A percentile compares a stretch with the other conserved stretches of the same genome.
phyloP scores from a whole-genome alignment of 2,797 vertebrate genomes.

The Mionectes olivaceus region DNA sequence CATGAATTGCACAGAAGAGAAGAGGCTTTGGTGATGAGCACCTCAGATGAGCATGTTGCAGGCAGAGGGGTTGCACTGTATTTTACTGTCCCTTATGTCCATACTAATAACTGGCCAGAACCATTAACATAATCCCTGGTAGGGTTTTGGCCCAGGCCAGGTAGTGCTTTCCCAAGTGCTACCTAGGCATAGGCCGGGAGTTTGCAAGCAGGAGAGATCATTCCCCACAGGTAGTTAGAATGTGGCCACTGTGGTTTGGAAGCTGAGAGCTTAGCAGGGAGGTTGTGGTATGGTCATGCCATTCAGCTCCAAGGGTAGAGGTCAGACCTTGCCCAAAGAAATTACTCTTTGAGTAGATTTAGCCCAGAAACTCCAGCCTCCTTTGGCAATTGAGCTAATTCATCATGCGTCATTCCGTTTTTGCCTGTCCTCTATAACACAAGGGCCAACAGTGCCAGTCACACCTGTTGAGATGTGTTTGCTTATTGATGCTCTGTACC shows the following conservation, averaged over 20 bases:
- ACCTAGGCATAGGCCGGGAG: neutral
- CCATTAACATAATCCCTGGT: neutral
- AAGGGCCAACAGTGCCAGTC: neutral
- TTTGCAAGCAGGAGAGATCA: neutral
- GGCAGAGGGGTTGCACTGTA: neutral
- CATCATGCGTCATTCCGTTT: neutral
- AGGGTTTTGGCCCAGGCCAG: neutral
- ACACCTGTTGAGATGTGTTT: neutral
- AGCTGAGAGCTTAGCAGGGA: neutral
- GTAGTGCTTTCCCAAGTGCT: neutral
- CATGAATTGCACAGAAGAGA: neutral
- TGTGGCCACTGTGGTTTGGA: neutral
- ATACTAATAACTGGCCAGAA: neutral
- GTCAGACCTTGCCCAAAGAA: neutral
- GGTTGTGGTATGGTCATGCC: neutral
- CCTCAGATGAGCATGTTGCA: neutral
- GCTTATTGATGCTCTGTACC: neutral
- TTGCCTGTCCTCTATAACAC: neutral
- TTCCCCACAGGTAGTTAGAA: neutral
- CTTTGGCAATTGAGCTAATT: neutral
- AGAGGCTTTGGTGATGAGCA: neutral
- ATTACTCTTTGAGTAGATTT: neutral
- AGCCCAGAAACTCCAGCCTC: neutral
- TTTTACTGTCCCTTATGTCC: neutral
- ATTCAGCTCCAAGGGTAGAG: neutral